Base-by-base conservation (phyloP, 2,888 invertebrate species). In the Hirtodrosophila histrioides region DNA sequence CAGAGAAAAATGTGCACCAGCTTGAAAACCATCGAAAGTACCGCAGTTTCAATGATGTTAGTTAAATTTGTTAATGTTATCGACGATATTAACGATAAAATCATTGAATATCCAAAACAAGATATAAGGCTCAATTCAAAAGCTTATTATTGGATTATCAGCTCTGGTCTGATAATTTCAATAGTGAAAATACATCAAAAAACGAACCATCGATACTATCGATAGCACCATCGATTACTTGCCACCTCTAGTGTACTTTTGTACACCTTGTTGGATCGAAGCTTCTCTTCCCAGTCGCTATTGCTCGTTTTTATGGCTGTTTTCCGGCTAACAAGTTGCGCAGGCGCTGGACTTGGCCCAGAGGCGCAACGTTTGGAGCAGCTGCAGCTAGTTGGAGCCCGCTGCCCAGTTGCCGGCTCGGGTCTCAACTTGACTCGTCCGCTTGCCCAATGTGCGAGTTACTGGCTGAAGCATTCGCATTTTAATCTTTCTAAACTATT, bases 401-500 rank as follows among this genome's bases (percentile, higher is more conserved):
- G 27, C 6, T 31, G 9, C 9, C 9, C 8, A 31, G 9, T 31
- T 31, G 9, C 31, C 31, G 3, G 31, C n/a, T 41, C 31, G 1
- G 54, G 45, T 3, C 72, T 69, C 54, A 40, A 61, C 54, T 55
- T 56, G 54, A 57, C 57, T 58, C 49, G 50, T 37, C 31, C 58
- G 58, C 58, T 78, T 82, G 69, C 64, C 60, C 85, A 83, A 85
- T 72, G 66, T 76, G 68, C 48, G 48, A 50, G 37, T 31, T 69
- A 53, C 53, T 43, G 54, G 69, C 43, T 49, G 11, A 49, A 58
- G 55, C 36, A 75, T 78, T 78, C 78, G 81, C 81, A 81, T 83
- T 79, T 86, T 67, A 77, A 85, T 83, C 77, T 79, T 85, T 84
- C 83, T 85, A 73, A 85, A 85, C 78, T 81, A 85, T 86, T 86